Evolutionary conservation across 1,140 invertebrate genomes (phyloP), one percentile per base, ranked within the genome.

Genomic region (Drosophila takahashii): DNA sequence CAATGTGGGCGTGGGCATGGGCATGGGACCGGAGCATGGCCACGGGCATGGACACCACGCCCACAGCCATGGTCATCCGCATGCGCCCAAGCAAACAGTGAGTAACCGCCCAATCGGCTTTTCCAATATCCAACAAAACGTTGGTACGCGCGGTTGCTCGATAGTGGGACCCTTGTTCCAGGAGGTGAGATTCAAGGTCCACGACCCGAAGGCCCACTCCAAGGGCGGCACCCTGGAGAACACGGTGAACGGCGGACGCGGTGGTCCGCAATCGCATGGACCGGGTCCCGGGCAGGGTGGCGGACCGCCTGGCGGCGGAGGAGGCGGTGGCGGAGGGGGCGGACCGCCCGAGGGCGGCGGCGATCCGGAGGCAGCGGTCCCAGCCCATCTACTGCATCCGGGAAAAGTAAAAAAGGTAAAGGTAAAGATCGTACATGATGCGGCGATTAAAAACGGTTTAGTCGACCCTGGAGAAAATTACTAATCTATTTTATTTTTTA

Each of bases 141-240:
- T 92, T 92, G 92, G 92, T 81, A 90, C 90, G 80, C 87, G 92
- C 92, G 92, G 92, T 90, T 93, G 92, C 94, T 95, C 94, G 93
- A 95, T 95, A 95, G 95, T 95, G 94, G 92, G 93, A 94, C 94
- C 94, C 95, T 94, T 94, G 95, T 95, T 96, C 93, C 96, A 98
- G 96, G 96, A 98, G 95, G 97, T 98, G 92, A 96, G 97, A 90
- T 97, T 97, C 94, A 98, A 98, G 94, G 96, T 97, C 60, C 96
- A 97, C 93, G 97, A 98, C 94, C 97, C 97, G 10, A 98, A 97
- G 93, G 96, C 95, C 90, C 96, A 97, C 92, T 97, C 96, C 90
- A 98, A 98, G 93, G 96, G 97, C 52, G 96, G 96, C 27, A 97
- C 96, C 3, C 93, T 98, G 69, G 97, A 98, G 93, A 97, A 97